These are phyloP conservation scores for Keiferia lycopersicella DNA, from an alignment of 2,888 invertebrate genomes.

Conservation along the genomic window DNA sequence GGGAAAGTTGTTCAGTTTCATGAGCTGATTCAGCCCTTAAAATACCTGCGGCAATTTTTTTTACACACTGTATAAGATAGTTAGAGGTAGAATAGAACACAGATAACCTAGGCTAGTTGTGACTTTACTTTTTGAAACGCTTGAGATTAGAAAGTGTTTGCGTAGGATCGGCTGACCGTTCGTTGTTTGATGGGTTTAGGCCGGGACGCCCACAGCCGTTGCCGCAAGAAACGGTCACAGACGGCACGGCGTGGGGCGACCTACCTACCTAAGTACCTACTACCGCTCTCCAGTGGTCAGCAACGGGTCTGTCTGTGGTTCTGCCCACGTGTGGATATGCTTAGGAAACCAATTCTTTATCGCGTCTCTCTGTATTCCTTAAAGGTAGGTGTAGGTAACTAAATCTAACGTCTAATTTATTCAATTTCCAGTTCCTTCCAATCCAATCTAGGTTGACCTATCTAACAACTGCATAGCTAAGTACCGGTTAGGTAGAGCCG, in stretches of 20 bases:
- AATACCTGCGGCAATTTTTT: too few species aligned
- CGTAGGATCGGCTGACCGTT: conserved; percentile 6
- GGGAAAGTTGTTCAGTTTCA: too few species aligned
- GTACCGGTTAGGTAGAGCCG: neutral
- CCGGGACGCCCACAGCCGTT: conserved; percentile 9
- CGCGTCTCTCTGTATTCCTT: neutral
- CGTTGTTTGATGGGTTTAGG: neutral
- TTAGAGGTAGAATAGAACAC: too few species aligned
- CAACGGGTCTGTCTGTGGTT: neutral
- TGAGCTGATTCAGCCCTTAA: too few species aligned
- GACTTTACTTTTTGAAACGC: too few species aligned
- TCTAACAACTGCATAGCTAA: neutral
- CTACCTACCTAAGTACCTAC: neutral
- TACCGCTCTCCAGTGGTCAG: conserved; percentile 5
- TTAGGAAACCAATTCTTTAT: conserved; percentile 1
- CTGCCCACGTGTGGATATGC: neutral
- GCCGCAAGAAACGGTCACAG: conserved; percentile 3
- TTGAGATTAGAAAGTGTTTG: neutral
- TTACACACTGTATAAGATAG: too few species aligned
- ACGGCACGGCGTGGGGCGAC: conserved; percentile 3
- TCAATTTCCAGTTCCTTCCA: neutral
- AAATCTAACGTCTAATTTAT: neutral
- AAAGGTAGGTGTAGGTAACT: neutral
- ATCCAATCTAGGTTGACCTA: conserved; percentile 1
- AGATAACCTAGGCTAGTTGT: too few species aligned